phyloP scores from a whole-genome alignment of 2,888 invertebrate genomes.

The Nebria brevicollis region DNA sequence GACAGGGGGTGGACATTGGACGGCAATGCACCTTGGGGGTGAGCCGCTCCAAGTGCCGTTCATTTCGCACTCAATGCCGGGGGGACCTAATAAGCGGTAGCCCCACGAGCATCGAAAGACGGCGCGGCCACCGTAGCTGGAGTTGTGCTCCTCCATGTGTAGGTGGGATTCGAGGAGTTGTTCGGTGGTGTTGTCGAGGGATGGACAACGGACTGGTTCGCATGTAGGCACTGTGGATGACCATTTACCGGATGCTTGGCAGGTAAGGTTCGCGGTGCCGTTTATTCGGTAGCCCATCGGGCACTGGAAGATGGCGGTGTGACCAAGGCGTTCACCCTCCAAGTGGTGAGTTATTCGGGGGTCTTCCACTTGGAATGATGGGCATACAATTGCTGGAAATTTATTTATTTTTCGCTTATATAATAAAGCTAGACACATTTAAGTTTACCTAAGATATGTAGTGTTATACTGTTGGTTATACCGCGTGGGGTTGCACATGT shows the following conservation, averaged over 20 bases:
- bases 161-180: conserved; percentile 74
- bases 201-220: conserved; percentile 81
- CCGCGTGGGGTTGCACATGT: conserved; percentile 86
- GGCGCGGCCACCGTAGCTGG: conserved; percentile 82
- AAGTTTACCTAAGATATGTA: conserved; percentile 78
- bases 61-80: conserved; percentile 81
- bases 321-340: conserved; percentile 82
- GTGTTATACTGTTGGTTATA: conserved; percentile 77
- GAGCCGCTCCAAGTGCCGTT: conserved; percentile 84
- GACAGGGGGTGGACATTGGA: conserved; percentile 81
- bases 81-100: conserved; percentile 78
- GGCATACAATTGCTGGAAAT: conserved; percentile 69
- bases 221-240: conserved; percentile 79
- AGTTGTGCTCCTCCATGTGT: conserved; percentile 80
- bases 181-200: conserved; percentile 71
- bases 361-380: conserved; percentile 61
- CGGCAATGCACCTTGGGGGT: conserved; percentile 80
- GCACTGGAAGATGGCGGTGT: conserved; percentile 81
- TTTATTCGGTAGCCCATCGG: conserved; percentile 81
- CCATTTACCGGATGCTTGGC: conserved; percentile 85
- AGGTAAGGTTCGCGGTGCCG: conserved; percentile 81
- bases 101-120: conserved; percentile 88
- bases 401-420: no score
- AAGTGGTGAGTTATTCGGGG: conserved; percentile 75
- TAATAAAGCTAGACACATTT: no score